Percentiles rank a stretch among this genome's conserved stretches.
Conservation (phyloP, 2,888 invertebrate species). For the Oxyteleia sp. region DNA sequence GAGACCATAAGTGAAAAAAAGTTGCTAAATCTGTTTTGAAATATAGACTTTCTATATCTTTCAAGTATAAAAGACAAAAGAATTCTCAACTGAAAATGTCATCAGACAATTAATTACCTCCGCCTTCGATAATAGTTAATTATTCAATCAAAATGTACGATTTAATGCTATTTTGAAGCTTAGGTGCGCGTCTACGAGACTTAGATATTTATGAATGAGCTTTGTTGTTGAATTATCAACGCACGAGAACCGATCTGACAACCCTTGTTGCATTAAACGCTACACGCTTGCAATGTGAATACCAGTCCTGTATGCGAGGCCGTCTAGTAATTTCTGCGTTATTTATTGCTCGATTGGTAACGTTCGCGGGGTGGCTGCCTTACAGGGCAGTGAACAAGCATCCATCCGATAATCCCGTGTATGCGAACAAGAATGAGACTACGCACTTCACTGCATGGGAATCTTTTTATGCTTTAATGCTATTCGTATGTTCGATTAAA, state of each 20-base stretch:
- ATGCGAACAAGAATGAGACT: constrained; percentile 70
- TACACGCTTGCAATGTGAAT: constrained; percentile 62
- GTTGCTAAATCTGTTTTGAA: no score
- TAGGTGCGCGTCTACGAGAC: constrained; percentile 46
- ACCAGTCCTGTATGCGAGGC: constrained; percentile 71
- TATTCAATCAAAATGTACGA: constrained; percentile 56
- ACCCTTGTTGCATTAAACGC: constrained; percentile 73
- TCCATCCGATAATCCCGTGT: constrained; percentile 64
- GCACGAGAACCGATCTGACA: constrained; percentile 67
- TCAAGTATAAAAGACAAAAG: background rate
- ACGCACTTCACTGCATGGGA: constrained; percentile 47
- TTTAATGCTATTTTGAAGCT: constrained; percentile 63
- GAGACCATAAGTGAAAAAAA: no score
- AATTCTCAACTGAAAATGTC: constrained; percentile 9
- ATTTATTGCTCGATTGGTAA: constrained; percentile 79
- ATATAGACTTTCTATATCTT: no score
- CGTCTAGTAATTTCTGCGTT: constrained; percentile 79
- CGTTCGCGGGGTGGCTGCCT: constrained; percentile 75
- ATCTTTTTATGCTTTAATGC: constrained; percentile 54
- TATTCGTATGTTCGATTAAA: constrained; percentile 66
- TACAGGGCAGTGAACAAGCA: constrained; percentile 72
- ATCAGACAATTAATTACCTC: constrained; percentile 26
- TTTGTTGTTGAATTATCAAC: constrained; percentile 73
- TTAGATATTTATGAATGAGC: constrained; percentile 72
- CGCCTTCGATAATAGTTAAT: constrained; percentile 46